Evolutionary conservation across 2,888 invertebrate species (phyloP).

Genomic region (Gymnoscelis rufifasciata): DNA sequence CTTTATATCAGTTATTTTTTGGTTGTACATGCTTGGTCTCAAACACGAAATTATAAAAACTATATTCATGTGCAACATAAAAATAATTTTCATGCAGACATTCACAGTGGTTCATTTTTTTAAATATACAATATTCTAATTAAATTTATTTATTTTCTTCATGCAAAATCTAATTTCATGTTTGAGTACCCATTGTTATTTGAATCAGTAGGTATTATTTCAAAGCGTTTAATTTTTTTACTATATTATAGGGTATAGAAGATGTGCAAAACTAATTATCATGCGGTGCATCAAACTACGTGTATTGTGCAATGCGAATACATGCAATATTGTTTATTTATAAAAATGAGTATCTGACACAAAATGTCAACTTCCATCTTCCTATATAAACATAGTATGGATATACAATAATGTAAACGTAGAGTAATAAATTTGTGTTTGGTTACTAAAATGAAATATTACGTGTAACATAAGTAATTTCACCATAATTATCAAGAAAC

Average conservation of each 20-base stretch:
- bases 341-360: constrained; percentile 8
- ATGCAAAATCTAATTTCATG: constrained; percentile 51
- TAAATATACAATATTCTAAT: constrained; percentile 10
- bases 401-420: not conserved
- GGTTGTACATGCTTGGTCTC: constrained; percentile 59
- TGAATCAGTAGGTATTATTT: constrained; percentile 25
- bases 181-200: constrained; percentile 52
- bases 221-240: constrained; percentile 25
- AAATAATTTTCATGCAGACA: constrained; percentile 28
- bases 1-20: too few species aligned
- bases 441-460: too few species aligned
- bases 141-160: constrained; percentile 4
- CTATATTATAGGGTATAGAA: constrained; percentile 30
- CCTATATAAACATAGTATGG: not conserved
- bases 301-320: constrained; percentile 45
- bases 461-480: too few species aligned
- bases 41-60: constrained; percentile 66
- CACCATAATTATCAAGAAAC: too few species aligned
- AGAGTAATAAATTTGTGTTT: too few species aligned
- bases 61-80: constrained; percentile 43
- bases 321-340: constrained; percentile 19
- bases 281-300: constrained; percentile 62
- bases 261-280: constrained; percentile 43
- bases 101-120: constrained; percentile 23
- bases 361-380: too few species aligned